phyloP scores from a whole-genome alignment of 2,888 invertebrate genomes.

The Sympetrum striolatum region DNA sequence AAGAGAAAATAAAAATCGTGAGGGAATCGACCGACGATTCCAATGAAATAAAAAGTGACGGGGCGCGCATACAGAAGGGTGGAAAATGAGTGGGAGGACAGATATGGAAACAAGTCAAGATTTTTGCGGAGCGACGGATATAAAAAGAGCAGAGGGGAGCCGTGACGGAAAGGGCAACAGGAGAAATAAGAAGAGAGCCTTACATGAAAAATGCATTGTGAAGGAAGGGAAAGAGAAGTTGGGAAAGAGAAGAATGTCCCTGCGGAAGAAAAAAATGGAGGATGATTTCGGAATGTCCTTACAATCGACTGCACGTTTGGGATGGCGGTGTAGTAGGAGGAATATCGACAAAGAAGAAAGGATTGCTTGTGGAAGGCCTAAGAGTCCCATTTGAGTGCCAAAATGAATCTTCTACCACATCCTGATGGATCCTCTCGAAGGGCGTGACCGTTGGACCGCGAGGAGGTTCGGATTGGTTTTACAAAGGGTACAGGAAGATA shows the following conservation, averaged over 20 bases:
- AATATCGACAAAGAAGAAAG: not conserved
- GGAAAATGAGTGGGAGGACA: not conserved
- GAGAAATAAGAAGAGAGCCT: not conserved
- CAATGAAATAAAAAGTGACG: not conserved
- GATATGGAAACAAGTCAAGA: not conserved
- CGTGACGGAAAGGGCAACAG: not conserved
- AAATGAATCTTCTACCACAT: not conserved
- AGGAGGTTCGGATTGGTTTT: not conserved
- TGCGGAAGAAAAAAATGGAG: not conserved
- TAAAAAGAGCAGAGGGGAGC: not conserved
- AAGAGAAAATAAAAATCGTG: not conserved
- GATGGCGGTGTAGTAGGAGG: not conserved
- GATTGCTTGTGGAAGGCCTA: not conserved
- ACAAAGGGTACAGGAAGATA: not conserved
- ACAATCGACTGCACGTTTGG: not conserved
- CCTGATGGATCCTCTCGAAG: not conserved
- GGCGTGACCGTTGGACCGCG: not conserved
- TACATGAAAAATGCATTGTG: conserved; percentile 24
- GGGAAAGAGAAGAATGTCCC: conserved; percentile 17
- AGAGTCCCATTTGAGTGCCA: not conserved
- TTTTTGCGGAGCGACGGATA: not conserved
- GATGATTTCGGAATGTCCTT: not conserved
- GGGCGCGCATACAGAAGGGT: not conserved
- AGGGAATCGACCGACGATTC: not conserved
- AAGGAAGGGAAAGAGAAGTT: not conserved